Percentiles rank a stretch among this genome's conserved stretches.
phyloP scores from a whole-genome alignment of 2,888 invertebrate species.

The Dyspetes luteomarginatus region DNA sequence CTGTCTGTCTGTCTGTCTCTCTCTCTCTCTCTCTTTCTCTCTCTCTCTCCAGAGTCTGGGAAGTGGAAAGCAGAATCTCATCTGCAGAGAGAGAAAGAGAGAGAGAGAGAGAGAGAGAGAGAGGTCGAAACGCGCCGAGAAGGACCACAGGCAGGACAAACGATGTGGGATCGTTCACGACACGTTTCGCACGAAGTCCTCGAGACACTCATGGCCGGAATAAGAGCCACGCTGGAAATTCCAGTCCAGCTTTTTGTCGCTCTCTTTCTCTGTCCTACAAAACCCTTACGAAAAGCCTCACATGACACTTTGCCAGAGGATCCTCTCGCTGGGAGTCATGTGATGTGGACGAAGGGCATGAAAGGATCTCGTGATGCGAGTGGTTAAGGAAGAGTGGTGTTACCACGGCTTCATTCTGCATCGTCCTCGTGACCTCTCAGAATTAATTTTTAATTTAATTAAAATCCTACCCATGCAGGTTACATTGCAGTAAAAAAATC shows the following conservation, averaged over 20 bases:
- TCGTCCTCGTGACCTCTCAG: background rate
- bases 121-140: constrained; percentile 18
- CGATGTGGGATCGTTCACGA: constrained; percentile 52
- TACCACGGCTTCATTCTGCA: background rate
- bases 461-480: background rate
- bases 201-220: constrained; percentile 39
- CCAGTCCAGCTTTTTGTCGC: constrained; percentile 31
- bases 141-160: constrained; percentile 42
- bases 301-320: constrained; percentile 2
- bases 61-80: constrained; percentile 54
- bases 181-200: constrained; percentile 49
- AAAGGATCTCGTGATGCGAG: background rate
- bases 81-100: background rate
- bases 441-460: background rate
- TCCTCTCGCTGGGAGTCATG: background rate
- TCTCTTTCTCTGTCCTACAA: background rate
- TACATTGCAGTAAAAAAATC: too few relatives aligned
- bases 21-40: background rate
- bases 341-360: constrained; percentile 1
- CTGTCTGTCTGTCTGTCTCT: background rate
- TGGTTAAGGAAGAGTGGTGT: background rate
- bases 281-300: constrained; percentile 6
- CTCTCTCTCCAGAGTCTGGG: constrained; percentile 20
- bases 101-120: background rate
- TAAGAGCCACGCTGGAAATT: constrained; percentile 41